Evolutionary conservation across 2,797 vertebrate genomes (phyloP), one percentile per base, ranked within the genome.

Genomic region (Lagocephalus sceleratus): DNA sequence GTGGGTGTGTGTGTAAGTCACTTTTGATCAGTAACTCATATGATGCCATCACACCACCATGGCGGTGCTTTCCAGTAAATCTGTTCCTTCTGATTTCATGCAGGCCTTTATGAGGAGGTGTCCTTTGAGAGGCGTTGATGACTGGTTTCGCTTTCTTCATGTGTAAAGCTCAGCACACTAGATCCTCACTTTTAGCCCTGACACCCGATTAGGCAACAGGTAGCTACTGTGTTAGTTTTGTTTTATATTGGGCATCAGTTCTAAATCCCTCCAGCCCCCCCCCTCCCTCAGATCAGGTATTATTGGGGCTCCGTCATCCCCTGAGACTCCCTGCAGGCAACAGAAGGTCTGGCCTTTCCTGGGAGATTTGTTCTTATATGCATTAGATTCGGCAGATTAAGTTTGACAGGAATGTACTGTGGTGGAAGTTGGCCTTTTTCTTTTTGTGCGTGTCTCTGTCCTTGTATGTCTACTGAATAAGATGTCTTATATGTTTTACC

Each of bases 241-340:
- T 42, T 17, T 42, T 53, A 26, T 57, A 51, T 29, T 40, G 19
- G 53, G 61, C 35, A 51, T 39, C 65, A 68, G 66, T 58, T 67
- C 61, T 76, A 84, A 85, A 81, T 79, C 81, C 74, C 58, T 51
- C 17, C 0, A 8, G 53, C 59, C 66, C 69, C 57, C 20, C 14
- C 78, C 59, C 66, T 67, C 57, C 20, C 42, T 20, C 15, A 47
- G 61, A 65, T 67, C 65, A 66, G 73, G 77, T 79, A 82, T 87
- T 88, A 79, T 85, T 71, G 69, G 66, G 75, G 73, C 74, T 77
- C 73, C 54, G 38, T 82, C 60, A 54, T 41, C 73, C 74, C 72
- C 63, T 57, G 66, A 75, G 72, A 79, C 59, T 76, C 77, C 76
- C 77, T 71, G 81, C 72, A 72, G 79, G 75, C 71, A 60, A 47